phyloP scores from a whole-genome alignment of 1,140 invertebrate genomes.

The Campoletis sonorensis region DNA sequence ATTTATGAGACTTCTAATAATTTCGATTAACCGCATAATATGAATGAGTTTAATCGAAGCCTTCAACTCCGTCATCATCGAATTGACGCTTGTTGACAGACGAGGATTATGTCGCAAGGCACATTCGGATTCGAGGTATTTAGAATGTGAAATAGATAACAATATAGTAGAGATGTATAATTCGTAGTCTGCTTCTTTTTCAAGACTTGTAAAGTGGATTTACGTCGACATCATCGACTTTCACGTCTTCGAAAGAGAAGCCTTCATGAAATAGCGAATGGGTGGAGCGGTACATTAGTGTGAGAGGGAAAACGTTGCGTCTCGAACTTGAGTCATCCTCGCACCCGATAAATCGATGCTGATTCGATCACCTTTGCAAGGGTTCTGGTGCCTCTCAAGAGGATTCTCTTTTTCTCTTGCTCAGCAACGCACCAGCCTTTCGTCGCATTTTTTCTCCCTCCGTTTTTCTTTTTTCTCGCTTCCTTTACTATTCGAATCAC shows the following conservation, averaged over 20 bases:
- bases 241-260: not conserved
- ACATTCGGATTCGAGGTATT: not conserved
- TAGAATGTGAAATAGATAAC: not conserved
- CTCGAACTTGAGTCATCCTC: slow-evolving; percentile 17
- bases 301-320: not conserved
- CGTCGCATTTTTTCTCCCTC: slow-evolving; percentile 14
- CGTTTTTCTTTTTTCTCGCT: slow-evolving; percentile 13
- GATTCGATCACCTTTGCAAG: slow-evolving; percentile 49
- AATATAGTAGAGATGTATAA: not conserved
- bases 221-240: not conserved
- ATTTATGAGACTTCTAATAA: too few species aligned
- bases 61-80: not conserved
- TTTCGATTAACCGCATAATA: too few species aligned
- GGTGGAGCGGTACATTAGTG: not conserved
- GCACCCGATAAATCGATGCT: slow-evolving; percentile 49
- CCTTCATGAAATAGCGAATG: not conserved
- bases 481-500: not conserved
- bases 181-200: not conserved
- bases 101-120: not conserved
- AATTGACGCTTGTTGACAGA: not conserved
- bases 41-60: too few species aligned
- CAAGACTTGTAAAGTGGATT: not conserved
- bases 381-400: slow-evolving; percentile 13
- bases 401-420: slow-evolving; percentile 21
- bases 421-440: not conserved